A percentile compares a stretch with the other conserved stretches of the same genome.
Evolutionary conservation across 2,888 invertebrate species (phyloP).

Genomic region (Spodoptera littoralis): DNA sequence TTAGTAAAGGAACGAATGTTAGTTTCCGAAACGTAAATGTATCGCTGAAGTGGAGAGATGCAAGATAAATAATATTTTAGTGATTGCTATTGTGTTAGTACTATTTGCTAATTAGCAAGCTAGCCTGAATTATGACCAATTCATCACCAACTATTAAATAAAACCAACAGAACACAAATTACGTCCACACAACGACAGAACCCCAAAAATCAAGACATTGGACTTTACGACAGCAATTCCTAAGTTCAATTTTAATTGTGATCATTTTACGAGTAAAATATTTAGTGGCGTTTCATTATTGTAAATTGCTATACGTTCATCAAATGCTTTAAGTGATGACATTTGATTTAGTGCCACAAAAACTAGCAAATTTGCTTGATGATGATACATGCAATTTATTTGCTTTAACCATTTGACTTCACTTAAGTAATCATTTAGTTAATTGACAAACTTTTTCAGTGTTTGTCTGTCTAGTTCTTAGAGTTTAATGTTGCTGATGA

Average conservation of each 20-base stretch:
- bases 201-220: conserved; percentile 16
- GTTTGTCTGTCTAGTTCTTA: no score
- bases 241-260: conserved; percentile 23
- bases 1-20: not conserved
- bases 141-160: no score
- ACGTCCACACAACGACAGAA: not conserved
- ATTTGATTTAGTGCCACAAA: conserved; percentile 21
- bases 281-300: conserved; percentile 11
- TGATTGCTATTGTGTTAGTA: not conserved
- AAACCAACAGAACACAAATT: no score
- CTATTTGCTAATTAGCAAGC: no score
- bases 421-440: conserved; percentile 7
- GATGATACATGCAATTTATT: conserved; percentile 10
- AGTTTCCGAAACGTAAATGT: not conserved
- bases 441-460: no score
- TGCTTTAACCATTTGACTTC: conserved; percentile 6
- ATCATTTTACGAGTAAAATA: conserved; percentile 5
- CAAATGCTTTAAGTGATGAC: conserved; percentile 9
- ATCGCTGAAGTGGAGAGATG: not conserved
- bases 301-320: conserved; percentile 13
- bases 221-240: conserved; percentile 6
- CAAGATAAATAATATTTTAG: not conserved
- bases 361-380: conserved; percentile 16
- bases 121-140: no score
- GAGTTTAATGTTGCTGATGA: no score